Evolutionary conservation across 2,888 invertebrate genomes (phyloP).

Genomic region (Silvanus unidentatus): DNA sequence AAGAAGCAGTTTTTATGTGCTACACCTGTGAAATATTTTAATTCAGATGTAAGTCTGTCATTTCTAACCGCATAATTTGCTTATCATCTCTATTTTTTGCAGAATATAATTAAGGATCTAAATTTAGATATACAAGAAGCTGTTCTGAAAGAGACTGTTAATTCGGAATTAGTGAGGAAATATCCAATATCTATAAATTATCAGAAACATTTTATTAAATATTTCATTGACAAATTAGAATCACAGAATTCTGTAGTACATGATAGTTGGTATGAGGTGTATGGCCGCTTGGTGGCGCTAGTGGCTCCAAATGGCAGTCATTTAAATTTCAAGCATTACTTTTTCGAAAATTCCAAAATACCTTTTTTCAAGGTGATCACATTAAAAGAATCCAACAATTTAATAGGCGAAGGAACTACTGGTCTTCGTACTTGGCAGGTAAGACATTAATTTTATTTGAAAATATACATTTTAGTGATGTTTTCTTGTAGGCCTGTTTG

Average conservation of each 20-base stretch:
- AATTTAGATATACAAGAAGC: constrained; percentile 50
- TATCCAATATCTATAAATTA: constrained; percentile 61
- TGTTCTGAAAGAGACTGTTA: constrained; percentile 56
- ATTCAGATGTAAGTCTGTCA: constrained; percentile 20
- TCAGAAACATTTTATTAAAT: constrained; percentile 60
- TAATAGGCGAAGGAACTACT: constrained; percentile 73
- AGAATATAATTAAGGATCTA: constrained; percentile 18
- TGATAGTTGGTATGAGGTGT: constrained; percentile 59
- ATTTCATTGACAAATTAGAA: constrained; percentile 56
- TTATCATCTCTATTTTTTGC: constrained; percentile 5
- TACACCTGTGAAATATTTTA: constrained; percentile 24
- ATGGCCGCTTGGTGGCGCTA: constrained; percentile 51
- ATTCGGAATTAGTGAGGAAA: constrained; percentile 49
- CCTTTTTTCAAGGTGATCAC: constrained; percentile 51
- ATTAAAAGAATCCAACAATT: constrained; percentile 63
- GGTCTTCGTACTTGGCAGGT: constrained; percentile 77
- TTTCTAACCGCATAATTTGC: background rate
- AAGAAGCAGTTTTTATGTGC: constrained; percentile 38
- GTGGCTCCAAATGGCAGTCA: constrained; percentile 41
- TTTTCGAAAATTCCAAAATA: constrained; percentile 33
- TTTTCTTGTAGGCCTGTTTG: constrained; percentile 55
- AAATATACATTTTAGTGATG: constrained; percentile 4
- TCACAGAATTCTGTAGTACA: constrained; percentile 51
- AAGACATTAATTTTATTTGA: constrained; percentile 16
- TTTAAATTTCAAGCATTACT: constrained; percentile 59